These are phyloP conservation scores for Poecilia wingei DNA, from an alignment of 2,797 vertebrate genomes.

Conservation along the genomic window DNA sequence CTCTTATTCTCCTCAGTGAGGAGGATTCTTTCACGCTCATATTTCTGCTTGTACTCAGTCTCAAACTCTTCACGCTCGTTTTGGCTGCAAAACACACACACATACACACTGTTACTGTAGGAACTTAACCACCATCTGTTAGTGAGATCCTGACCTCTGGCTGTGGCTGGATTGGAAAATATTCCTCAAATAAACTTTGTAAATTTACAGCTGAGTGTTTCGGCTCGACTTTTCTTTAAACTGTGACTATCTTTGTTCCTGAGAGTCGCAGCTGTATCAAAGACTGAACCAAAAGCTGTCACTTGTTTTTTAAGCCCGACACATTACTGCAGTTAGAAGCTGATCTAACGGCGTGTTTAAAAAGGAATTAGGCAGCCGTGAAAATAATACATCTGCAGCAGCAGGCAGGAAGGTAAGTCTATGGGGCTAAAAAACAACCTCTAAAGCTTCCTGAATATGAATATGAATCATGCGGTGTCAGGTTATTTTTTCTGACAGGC, in stretches of 20 bases:
- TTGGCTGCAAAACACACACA: constrained; percentile 79
- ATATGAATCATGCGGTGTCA: constrained; percentile 40
- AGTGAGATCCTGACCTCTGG: constrained; percentile 2
- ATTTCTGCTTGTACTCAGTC: constrained; percentile 92
- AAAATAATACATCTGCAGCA: constrained; percentile 31
- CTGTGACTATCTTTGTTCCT: constrained; percentile 7
- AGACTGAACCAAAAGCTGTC: constrained; percentile 31
- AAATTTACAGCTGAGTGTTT: background rate
- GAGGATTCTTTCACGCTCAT: constrained; percentile 89
- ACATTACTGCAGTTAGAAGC: constrained; percentile 57
- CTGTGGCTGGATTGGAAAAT: background rate
- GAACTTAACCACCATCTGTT: constrained; percentile 22
- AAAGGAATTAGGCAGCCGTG: constrained; percentile 51
- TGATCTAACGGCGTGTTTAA: constrained; percentile 46
- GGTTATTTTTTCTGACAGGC: background rate
- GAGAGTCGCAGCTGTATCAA: constrained; percentile 25
- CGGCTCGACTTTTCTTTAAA: background rate
- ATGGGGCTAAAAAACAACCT: constrained; percentile 46
- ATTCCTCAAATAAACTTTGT: background rate
- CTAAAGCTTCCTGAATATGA: constrained; percentile 36
- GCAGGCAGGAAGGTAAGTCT: constrained; percentile 37
- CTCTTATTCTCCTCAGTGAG: constrained; percentile 94
- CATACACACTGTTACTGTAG: constrained; percentile 30
- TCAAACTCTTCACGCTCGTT: constrained; percentile 94
- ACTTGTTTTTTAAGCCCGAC: constrained; percentile 46